These are phyloP conservation scores for Turritopsis rubra DNA, from an alignment of 30 jellyfish, hydroid and myxozoan species.

Conservation along the genomic window DNA sequence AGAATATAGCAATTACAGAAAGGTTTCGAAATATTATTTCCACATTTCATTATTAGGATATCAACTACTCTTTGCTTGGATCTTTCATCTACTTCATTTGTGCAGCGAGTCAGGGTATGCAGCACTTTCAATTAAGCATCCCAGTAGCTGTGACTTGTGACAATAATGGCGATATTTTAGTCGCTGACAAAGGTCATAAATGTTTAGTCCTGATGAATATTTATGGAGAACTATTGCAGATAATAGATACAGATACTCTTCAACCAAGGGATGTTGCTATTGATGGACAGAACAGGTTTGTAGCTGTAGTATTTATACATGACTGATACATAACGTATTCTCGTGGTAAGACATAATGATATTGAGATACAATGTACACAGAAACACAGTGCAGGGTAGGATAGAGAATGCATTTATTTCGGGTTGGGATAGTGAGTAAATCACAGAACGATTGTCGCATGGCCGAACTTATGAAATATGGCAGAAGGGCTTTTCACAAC, in stretches of 20 bases:
- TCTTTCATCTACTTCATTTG: not conserved
- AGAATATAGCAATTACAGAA: too few species aligned
- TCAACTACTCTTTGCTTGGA: not conserved
- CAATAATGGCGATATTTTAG: not conserved
- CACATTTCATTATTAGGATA: not conserved
- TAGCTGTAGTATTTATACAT: too few species aligned
- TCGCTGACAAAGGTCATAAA: not conserved
- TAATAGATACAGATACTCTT: not conserved
- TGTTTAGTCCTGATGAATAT: not conserved
- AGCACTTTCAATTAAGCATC: not conserved
- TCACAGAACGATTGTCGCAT: too few species aligned
- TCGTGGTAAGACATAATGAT: too few species aligned
- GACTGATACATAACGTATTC: too few species aligned
- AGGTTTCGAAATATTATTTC: not conserved
- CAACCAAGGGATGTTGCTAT: conserved; percentile 4
- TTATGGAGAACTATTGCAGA: not conserved
- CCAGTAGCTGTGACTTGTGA: conserved; percentile 6
- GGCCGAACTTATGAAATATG: too few species aligned
- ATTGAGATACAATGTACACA: too few species aligned
- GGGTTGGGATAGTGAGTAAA: too few species aligned
- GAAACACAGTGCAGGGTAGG: too few species aligned
- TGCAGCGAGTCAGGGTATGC: not conserved
- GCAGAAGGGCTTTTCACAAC: too few species aligned
- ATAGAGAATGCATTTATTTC: too few species aligned
- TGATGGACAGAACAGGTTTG: not conserved